Conservation (phyloP, 1,140 invertebrate genomes). For the Diabrotica virgifera region DNA sequence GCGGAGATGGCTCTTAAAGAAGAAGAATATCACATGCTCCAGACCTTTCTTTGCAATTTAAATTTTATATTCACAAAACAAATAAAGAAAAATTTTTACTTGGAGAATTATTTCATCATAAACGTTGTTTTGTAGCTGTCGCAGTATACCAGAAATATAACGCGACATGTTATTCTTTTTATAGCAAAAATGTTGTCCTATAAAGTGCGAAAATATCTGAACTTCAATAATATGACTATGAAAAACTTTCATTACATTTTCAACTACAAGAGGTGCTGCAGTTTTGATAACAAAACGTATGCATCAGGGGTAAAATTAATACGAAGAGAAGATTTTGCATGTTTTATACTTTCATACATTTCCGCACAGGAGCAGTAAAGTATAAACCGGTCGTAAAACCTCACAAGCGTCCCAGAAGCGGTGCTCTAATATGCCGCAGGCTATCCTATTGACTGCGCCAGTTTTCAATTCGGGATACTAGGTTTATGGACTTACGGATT, state of each 20-base stretch:
- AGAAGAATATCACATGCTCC: too few relatives aligned
- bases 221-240: slow-evolving; percentile 10
- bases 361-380: slow-evolving; percentile 32
- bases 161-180: background rate
- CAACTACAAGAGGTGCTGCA: slow-evolving; percentile 5
- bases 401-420: slow-evolving; percentile 16
- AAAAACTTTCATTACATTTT: slow-evolving; percentile 18
- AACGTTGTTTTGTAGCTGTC: background rate
- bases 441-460: slow-evolving; percentile 19
- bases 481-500: slow-evolving; percentile 23
- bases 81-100: background rate
- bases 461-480: slow-evolving; percentile 9
- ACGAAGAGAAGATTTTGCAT: slow-evolving; percentile 35
- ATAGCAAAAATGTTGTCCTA: background rate
- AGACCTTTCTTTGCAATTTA: background rate
- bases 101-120: background rate
- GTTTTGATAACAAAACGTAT: slow-evolving; percentile 28
- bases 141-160: background rate
- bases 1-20: too few relatives aligned
- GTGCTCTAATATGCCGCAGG: slow-evolving; percentile 22
- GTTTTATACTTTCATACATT: slow-evolving; percentile 34
- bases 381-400: slow-evolving; percentile 35
- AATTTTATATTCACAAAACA: background rate
- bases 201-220: background rate
- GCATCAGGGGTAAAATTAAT: slow-evolving; percentile 35